These are phyloP conservation scores for Penaeus vannamei DNA, from an alignment of 1,140 invertebrate species.

Conservation along the genomic window DNA sequence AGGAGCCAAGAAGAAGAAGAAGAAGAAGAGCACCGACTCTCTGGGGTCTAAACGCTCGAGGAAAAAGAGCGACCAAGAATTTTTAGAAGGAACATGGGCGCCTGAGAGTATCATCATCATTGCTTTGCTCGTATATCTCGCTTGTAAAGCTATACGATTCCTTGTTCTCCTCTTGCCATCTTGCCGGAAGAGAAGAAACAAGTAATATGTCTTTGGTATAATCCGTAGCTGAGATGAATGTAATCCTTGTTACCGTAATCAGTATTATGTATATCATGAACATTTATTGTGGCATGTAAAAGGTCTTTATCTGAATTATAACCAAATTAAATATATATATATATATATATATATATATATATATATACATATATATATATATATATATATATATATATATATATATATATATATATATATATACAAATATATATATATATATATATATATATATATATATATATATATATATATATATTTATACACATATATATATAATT, in stretches of 20 bases:
- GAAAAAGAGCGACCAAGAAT: no score
- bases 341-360: constrained; percentile 40
- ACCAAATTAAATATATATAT: background rate
- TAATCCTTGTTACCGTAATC: background rate
- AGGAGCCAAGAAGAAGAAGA: no score
- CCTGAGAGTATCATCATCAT: constrained; percentile 40
- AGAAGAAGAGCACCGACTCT: no score
- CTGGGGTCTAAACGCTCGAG: no score
- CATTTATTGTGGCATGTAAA: background rate
- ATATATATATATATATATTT: no score
- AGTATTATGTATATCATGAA: background rate
- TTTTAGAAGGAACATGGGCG: constrained; percentile 4
- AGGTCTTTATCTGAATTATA: background rate
- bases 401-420: constrained; percentile 23
- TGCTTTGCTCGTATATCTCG: constrained; percentile 45
- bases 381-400: constrained; percentile 26
- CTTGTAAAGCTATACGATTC: constrained; percentile 46
- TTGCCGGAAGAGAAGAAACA: background rate
- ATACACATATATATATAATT: no score
- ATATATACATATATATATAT: constrained; percentile 13
- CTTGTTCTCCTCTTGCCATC: constrained; percentile 19
- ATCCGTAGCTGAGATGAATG: no score
- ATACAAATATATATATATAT: background rate
- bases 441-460: no score
- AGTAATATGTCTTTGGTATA: background rate